Conservation (phyloP, 2,113 vertebrate species). For the Esox niger region DNA sequence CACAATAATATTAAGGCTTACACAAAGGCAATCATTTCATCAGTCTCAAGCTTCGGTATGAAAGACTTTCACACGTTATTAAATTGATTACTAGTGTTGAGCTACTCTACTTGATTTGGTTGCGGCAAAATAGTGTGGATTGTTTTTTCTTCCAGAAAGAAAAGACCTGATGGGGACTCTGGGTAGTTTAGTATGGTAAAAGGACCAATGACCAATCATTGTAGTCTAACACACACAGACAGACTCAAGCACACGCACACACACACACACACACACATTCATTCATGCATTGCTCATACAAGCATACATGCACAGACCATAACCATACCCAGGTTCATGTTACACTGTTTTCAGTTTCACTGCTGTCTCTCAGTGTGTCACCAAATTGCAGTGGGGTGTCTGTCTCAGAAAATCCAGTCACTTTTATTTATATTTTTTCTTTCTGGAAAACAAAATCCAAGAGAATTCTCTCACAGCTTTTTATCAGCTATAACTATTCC, state of each 20-base stretch:
- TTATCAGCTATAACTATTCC: conserved; percentile 28
- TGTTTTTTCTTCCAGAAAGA: conserved; percentile 19
- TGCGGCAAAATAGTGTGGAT: neutral
- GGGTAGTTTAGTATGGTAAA: too few species aligned
- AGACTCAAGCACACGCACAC: conserved; percentile 10
- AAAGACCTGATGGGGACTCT: neutral
- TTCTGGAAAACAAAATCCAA: conserved; percentile 32
- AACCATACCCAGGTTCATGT: neutral
- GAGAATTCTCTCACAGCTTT: conserved; percentile 30
- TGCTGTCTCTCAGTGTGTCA: conserved; percentile 2
- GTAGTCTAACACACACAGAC: neutral
- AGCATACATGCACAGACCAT: neutral
- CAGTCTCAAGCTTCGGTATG: conserved; percentile 34
- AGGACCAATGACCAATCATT: conserved; percentile 1
- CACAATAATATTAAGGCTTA: conserved; percentile 4
- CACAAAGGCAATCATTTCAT: conserved; percentile 27
- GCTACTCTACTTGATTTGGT: neutral
- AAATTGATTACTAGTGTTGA: neutral
- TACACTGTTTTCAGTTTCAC: neutral
- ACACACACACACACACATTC: neutral
- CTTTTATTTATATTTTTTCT: conserved; percentile 28
- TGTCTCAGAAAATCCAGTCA: conserved; percentile 10
- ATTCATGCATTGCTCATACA: neutral
- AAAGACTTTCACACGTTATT: conserved; percentile 20
- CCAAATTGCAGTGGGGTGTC: neutral